Evolutionary conservation across 37 sponge, comb jelly and placozoan species (phyloP).

Genomic region (Ephydatia muelleri): DNA sequence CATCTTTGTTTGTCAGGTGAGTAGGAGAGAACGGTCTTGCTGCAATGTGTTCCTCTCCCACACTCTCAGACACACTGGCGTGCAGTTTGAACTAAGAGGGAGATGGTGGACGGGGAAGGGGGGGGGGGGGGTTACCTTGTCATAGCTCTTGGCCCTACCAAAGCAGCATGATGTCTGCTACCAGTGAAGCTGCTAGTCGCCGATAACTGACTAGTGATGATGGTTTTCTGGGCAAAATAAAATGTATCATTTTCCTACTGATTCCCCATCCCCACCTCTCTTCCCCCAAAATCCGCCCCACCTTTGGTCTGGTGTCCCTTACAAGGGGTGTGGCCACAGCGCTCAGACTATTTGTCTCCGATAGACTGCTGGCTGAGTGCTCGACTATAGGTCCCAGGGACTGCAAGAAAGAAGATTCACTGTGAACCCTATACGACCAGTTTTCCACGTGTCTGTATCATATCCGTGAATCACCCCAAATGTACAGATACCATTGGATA

Average conservation of each 20-base stretch:
- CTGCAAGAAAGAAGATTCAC: no score
- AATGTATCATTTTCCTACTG: no score
- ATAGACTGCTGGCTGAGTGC: not conserved
- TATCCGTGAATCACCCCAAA: no score
- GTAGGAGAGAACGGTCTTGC: slow-evolving; percentile 13
- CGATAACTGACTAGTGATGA: not conserved
- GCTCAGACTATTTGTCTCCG: not conserved
- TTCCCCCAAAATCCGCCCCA: no score
- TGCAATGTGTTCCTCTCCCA: not conserved
- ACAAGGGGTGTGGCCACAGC: not conserved
- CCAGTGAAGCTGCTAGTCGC: not conserved
- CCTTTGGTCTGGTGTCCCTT: not conserved
- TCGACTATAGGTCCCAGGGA: not conserved
- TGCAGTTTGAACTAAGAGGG: not conserved
- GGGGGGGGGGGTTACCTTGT: not conserved
- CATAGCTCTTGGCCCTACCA: not conserved
- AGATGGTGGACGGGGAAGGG: not conserved
- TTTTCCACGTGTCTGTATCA: no score
- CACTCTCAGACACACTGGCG: not conserved
- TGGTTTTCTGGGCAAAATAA: not conserved
- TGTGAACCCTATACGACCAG: no score
- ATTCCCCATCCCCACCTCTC: no score
- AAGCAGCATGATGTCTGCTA: not conserved
- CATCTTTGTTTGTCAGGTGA: slow-evolving; percentile 7
- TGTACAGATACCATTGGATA: no score